A percentile compares a stretch with the other conserved stretches of the same genome.
Conservation (phyloP, 2,888 invertebrate species). For the Mesopsocus fuscifrons region DNA sequence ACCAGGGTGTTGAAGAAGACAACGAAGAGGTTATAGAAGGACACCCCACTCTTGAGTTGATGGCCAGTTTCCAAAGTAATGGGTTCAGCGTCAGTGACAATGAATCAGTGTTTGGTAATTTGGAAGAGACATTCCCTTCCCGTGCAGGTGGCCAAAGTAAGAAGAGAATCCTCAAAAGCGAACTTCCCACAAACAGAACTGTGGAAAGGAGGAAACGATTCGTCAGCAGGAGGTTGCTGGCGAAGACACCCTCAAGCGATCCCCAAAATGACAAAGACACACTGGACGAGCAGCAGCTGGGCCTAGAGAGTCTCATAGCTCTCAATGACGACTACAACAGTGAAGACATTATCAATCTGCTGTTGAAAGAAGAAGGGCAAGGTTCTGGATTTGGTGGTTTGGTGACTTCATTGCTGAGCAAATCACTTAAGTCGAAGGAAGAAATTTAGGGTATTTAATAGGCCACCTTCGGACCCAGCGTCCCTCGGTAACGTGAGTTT, state of each 20-base stretch:
- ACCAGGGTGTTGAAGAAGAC: neutral
- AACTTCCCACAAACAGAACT: neutral
- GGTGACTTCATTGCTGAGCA: neutral
- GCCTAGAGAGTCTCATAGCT: conserved; percentile 28
- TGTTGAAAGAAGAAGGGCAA: conserved; percentile 23
- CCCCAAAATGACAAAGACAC: neutral
- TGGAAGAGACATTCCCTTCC: conserved; percentile 1
- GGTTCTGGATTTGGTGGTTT: conserved; percentile 26
- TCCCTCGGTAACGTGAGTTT: too few relatives aligned
- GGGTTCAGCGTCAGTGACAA: neutral
- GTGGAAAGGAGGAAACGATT: neutral
- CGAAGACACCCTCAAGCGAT: neutral
- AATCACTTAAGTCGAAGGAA: neutral
- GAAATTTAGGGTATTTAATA: neutral
- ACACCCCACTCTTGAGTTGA: conserved; percentile 1
- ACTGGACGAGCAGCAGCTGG: conserved; percentile 23
- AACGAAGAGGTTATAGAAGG: neutral
- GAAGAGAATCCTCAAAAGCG: neutral
- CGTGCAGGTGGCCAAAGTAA: neutral
- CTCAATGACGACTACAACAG: conserved; percentile 27
- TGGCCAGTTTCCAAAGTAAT: neutral
- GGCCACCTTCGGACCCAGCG: too few relatives aligned
- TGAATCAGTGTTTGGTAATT: neutral
- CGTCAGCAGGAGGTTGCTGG: neutral
- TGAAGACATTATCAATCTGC: conserved; percentile 20